Percentiles rank a stretch among this genome's conserved stretches.
These are phyloP conservation scores for Chlorops oryzae DNA, from an alignment of 1,140 invertebrate genomes.

Conservation along the genomic window DNA sequence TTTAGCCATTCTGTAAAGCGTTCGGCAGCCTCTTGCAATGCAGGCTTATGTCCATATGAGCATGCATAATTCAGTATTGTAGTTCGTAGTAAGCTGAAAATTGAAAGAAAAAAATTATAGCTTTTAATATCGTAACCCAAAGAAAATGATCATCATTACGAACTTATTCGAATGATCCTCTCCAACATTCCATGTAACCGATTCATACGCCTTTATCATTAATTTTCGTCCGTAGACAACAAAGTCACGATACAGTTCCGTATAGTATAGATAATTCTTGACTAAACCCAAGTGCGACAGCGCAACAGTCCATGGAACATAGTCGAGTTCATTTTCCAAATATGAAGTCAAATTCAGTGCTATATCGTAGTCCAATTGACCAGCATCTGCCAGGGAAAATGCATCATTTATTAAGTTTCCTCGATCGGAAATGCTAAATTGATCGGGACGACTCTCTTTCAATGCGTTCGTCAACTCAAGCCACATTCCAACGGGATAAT, in stretches of 20 bases:
- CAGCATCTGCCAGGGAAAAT: conserved; percentile 72
- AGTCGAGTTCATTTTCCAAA: conserved; percentile 59
- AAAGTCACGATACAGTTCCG: conserved; percentile 54
- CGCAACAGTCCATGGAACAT: conserved; percentile 68
- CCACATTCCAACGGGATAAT: conserved; percentile 69
- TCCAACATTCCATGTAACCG: conserved; percentile 57
- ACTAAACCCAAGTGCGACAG: conserved; percentile 51
- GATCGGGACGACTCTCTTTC: conserved; percentile 1
- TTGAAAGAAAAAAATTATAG: conserved; percentile 9
- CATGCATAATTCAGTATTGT: conserved; percentile 58
- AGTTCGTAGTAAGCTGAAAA: conserved; percentile 52
- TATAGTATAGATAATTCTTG: conserved; percentile 50
- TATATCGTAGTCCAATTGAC: conserved; percentile 57
- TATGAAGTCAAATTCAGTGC: conserved; percentile 65
- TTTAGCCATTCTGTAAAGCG: conserved; percentile 57
- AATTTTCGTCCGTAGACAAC: conserved; percentile 55
- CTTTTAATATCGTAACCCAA: background rate
- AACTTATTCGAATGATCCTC: conserved; percentile 55
- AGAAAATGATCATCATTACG: conserved; percentile 17
- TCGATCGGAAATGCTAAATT: conserved; percentile 66
- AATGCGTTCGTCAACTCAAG: conserved; percentile 55
- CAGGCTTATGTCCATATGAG: conserved; percentile 52
- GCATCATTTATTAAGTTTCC: conserved; percentile 80
- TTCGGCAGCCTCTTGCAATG: conserved; percentile 52
- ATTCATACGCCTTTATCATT: conserved; percentile 49